Conservation (phyloP, 2,113 vertebrate species). For the Axis porcinus region DNA sequence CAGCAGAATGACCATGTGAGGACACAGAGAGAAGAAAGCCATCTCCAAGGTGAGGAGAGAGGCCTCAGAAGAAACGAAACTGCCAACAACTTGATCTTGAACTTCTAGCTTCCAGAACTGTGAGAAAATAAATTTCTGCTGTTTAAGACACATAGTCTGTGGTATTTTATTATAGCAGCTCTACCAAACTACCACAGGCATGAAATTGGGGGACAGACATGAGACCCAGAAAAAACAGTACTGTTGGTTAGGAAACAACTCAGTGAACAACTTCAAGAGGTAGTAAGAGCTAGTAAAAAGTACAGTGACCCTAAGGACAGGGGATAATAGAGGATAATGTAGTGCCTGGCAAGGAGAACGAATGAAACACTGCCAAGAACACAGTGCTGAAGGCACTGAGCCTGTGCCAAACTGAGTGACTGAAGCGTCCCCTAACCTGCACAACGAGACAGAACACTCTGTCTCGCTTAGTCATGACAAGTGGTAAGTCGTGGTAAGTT, state of each 20-base stretch:
- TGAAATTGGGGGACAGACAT: neutral
- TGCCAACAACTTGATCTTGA: neutral
- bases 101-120: neutral
- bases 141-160: neutral
- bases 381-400: neutral
- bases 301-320: neutral
- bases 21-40: neutral
- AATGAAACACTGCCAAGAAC: neutral
- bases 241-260: neutral
- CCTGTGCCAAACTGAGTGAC: neutral
- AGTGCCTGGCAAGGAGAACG: neutral
- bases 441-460: neutral
- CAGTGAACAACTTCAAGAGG: neutral
- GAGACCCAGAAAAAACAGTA: neutral
- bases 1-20: neutral
- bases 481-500: neutral
- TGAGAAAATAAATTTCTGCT: neutral
- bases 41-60: neutral
- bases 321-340: accelerated
- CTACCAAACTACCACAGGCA: neutral
- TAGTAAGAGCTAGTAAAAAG: neutral
- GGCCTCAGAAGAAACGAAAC: neutral
- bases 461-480: neutral
- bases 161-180: neutral
- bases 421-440: no score